phyloP scores from a whole-genome alignment of 2,797 vertebrate species.

The Ctenosaura bakeri region DNA sequence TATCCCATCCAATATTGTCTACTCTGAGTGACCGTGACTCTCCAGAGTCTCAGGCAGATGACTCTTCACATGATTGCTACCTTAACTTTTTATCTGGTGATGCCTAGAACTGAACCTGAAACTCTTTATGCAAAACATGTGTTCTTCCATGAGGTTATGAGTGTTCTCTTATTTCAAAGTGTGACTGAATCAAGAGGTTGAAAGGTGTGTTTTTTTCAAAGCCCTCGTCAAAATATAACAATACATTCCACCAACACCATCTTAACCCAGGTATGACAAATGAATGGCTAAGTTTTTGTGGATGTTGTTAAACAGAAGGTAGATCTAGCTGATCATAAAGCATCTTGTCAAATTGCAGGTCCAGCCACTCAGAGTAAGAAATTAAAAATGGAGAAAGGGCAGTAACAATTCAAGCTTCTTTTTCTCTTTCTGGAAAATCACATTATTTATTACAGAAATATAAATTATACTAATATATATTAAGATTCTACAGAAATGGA shows the following conservation, averaged over 20 bases:
- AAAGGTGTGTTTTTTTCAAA: neutral
- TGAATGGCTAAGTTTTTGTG: neutral
- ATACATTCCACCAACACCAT: neutral
- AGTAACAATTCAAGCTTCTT: conserved; percentile 14
- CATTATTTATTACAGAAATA: neutral
- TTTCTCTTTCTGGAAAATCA: neutral
- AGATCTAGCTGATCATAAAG: neutral
- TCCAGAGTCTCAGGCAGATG: neutral
- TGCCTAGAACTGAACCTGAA: neutral
- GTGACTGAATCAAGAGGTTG: neutral
- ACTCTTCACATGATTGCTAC: neutral
- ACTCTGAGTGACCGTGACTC: neutral
- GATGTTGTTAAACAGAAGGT: neutral
- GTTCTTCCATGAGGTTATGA: neutral
- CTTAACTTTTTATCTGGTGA: neutral
- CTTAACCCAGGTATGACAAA: neutral
- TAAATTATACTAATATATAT: neutral
- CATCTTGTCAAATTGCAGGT: neutral
- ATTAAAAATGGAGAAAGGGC: too few relatives aligned
- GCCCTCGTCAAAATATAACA: neutral
- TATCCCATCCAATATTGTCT: neutral
- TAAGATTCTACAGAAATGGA: neutral
- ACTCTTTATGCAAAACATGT: neutral
- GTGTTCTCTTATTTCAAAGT: neutral
- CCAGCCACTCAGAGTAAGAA: neutral